phyloP scores from a whole-genome alignment of 1,140 invertebrate species.

The Scaptomyza graminum region DNA sequence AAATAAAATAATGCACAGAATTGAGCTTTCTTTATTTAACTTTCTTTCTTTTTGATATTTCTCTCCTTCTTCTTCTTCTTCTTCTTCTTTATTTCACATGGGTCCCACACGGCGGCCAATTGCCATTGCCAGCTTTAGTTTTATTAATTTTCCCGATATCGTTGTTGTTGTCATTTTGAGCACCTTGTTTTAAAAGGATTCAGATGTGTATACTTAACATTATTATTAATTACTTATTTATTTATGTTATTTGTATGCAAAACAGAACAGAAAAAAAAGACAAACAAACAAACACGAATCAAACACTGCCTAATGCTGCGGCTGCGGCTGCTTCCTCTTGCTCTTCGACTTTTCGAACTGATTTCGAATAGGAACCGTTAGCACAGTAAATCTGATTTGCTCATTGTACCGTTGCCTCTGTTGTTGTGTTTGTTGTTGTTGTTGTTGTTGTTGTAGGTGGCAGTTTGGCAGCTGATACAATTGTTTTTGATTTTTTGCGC shows the following conservation, averaged over 20 bases:
- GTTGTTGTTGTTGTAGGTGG: too few species aligned
- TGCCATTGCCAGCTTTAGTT: constrained; percentile 30
- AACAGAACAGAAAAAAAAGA: constrained; percentile 37
- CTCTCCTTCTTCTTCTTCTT: background rate
- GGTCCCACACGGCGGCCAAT: constrained; percentile 11
- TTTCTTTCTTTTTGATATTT: constrained; percentile 2
- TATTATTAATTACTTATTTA: constrained; percentile 6
- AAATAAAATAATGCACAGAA: constrained; percentile 52
- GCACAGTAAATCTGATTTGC: constrained; percentile 28
- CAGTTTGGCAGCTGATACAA: constrained; percentile 32
- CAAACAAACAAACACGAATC: constrained; percentile 30
- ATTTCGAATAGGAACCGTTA: constrained; percentile 29
- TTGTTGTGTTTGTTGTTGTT: constrained; percentile 17
- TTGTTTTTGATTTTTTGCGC: constrained; percentile 32
- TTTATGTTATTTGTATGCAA: background rate
- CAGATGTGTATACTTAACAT: background rate
- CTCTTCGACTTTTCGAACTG: background rate
- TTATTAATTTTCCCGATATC: constrained; percentile 24
- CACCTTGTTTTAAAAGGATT: constrained; percentile 8
- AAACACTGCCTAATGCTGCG: constrained; percentile 14
- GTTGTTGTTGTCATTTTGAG: constrained; percentile 40
- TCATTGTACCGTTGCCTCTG: background rate
- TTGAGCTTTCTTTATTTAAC: background rate
- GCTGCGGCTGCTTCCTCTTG: constrained; percentile 4
- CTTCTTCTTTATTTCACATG: constrained; percentile 15